Base-by-base conservation (phyloP, 2,888 invertebrate species). In the Gastrophysa polygoni region DNA sequence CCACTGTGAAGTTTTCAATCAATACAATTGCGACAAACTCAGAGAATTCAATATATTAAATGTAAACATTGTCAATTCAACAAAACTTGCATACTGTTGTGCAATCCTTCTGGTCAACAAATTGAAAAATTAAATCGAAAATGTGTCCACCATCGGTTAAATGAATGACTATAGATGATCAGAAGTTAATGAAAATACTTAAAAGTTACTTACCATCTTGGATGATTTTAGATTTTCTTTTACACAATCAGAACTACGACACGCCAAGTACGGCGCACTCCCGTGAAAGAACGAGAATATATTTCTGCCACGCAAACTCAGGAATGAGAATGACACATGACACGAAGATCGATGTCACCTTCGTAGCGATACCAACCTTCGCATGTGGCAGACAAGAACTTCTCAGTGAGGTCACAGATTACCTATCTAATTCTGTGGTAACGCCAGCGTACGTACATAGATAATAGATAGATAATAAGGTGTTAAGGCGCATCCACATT, bases 251-350 rank as follows among this genome's bases (percentile, higher is more conserved):
- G 88, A 86, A 88, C 87, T 85, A 88, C 88, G 88, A 89, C 90
- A 89, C 91, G 91, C 91, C 91, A 90, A 86, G 88, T 87, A 91
- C 90, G 92, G 92, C 92, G 92, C 89, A 90, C 91, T 88, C 88
- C 85, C 88, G 86, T 86, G 88, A 92, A 92, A 92, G 90, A 85
- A 75, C 69, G 73, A 73, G 60, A 62, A 63, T 64, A 59, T 54
- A 59, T 67, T 56, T 60, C 59, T 70, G 70, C 70, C 69, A 70
- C 70, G 70, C 64, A 61, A 17, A 59, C 20, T 24, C 54, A 18
- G 43, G 16, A 17, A 38, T 43, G 44, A 44, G 47, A 32, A 32
- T 32, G 32, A 32, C 32, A 10, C 4, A 32, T 32, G 32, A 32
- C 11, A 11, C 4, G 5, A 28, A 28, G 28, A 6, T 28, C 8